Percentiles rank a stretch among this genome's conserved stretches.
These are phyloP conservation scores for Galaxea fascicularis DNA, from an alignment of 92 coral and sea anemone species.

Conservation along the genomic window DNA sequence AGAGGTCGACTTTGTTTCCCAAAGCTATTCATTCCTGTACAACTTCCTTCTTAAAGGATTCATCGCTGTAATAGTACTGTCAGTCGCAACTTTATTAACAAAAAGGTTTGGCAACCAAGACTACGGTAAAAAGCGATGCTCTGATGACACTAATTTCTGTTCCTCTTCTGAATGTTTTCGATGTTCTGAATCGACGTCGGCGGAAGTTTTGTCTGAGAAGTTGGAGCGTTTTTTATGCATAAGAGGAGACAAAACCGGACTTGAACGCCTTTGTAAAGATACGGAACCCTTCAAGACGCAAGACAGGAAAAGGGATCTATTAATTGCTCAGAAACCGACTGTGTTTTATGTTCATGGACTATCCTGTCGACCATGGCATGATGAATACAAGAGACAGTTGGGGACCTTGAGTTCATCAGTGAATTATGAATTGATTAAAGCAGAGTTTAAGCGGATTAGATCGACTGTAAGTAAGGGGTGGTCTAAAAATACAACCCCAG, in stretches of 20 bases:
- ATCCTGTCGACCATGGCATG: slow-evolving; percentile 70
- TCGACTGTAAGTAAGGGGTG: slow-evolving; percentile 69
- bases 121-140: not conserved
- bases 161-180: slow-evolving; percentile 43
- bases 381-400: slow-evolving; percentile 24
- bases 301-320: not conserved
- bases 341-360: slow-evolving; percentile 74
- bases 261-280: slow-evolving; percentile 63
- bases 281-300: not conserved
- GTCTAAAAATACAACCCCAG: slow-evolving; percentile 73
- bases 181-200: not conserved
- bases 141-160: slow-evolving; percentile 33
- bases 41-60: slow-evolving; percentile 49
- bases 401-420: slow-evolving; percentile 15
- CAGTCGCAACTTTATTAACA: slow-evolving; percentile 26
- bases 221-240: slow-evolving; percentile 54
- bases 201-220: slow-evolving; percentile 31
- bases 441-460: slow-evolving; percentile 66
- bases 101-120: not conserved
- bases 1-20: slow-evolving; percentile 22
- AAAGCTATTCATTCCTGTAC: slow-evolving; percentile 34
- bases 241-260: slow-evolving; percentile 21
- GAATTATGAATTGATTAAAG: slow-evolving; percentile 54
- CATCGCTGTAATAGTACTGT: slow-evolving; percentile 65
- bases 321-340: slow-evolving; percentile 77